Evolutionary conservation across 2,113 vertebrate species (phyloP).

Genomic region (Hymenochirus boettgeri): DNA sequence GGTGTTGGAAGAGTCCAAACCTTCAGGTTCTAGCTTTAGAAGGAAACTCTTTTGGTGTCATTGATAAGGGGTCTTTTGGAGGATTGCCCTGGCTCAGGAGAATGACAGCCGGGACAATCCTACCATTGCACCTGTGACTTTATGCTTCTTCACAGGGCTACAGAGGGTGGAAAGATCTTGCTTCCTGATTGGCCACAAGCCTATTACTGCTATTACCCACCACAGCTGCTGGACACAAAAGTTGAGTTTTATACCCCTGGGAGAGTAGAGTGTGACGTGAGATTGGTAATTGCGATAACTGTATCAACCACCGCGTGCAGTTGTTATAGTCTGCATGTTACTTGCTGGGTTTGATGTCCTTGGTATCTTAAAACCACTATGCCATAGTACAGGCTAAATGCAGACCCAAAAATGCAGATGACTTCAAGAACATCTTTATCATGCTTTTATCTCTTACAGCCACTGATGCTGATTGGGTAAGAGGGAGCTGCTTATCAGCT

Average conservation of each 20-base stretch:
- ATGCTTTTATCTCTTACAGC: slow-evolving; percentile 83
- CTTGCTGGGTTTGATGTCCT: slow-evolving; percentile 69
- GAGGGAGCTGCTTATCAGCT: slow-evolving; percentile 63
- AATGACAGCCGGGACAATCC: slow-evolving; percentile 73
- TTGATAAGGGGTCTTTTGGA: slow-evolving; percentile 62
- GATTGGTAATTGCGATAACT: slow-evolving; percentile 62
- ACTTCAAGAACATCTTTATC: slow-evolving; percentile 51
- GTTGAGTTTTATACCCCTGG: slow-evolving; percentile 61
- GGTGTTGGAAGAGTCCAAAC: slow-evolving; percentile 58
- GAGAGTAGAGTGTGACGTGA: slow-evolving; percentile 62
- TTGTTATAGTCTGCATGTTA: slow-evolving; percentile 44
- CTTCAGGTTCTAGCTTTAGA: slow-evolving; percentile 63
- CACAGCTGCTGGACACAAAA: slow-evolving; percentile 57
- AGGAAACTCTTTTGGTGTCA: slow-evolving; percentile 75
- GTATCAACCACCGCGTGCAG: slow-evolving; percentile 58
- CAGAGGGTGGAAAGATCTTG: slow-evolving; percentile 46
- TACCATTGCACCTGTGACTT: slow-evolving; percentile 81
- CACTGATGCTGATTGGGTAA: slow-evolving; percentile 73
- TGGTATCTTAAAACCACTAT: slow-evolving; percentile 76
- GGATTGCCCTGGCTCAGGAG: slow-evolving; percentile 58
- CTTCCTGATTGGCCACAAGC: slow-evolving; percentile 70
- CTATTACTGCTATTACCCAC: slow-evolving; percentile 75
- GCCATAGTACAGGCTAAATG: slow-evolving; percentile 66
- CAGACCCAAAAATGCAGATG: slow-evolving; percentile 46
- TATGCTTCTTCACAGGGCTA: slow-evolving; percentile 64